phyloP scores from a whole-genome alignment of 2,797 vertebrate species.

The Scomberomorus guttatus region DNA sequence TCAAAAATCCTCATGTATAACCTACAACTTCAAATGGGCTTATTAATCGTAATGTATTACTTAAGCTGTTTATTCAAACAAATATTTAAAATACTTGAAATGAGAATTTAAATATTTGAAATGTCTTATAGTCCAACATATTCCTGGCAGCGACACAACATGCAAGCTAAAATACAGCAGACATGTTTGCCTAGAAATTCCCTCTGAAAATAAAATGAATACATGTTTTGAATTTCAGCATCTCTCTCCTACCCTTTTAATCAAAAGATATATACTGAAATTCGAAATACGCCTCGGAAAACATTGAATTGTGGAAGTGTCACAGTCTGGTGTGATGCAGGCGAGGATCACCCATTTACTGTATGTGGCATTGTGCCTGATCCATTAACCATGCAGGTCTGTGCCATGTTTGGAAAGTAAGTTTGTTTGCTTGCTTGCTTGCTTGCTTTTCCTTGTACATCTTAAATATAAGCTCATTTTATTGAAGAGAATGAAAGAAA shows the following conservation, averaged over 20 bases:
- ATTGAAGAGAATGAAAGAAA: too few relatives aligned
- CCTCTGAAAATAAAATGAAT: neutral
- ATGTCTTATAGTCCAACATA: neutral
- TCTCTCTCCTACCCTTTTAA: neutral
- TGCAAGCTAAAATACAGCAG: neutral
- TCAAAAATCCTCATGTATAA: neutral
- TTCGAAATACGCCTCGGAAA: neutral
- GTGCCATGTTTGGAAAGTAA: too few relatives aligned
- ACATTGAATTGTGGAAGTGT: neutral
- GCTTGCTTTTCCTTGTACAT: too few relatives aligned
- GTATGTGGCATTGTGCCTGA: too few relatives aligned
- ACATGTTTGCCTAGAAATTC: neutral
- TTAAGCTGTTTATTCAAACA: neutral
- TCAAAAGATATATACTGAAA: neutral
- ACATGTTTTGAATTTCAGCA: neutral
- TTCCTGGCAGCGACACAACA: slow-evolving; percentile 2
- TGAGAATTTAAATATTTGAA: too few relatives aligned
- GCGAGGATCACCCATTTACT: neutral
- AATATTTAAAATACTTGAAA: too few relatives aligned
- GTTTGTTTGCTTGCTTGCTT: too few relatives aligned
- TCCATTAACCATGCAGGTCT: too few relatives aligned
- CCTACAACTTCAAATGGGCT: neutral
- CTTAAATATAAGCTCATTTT: too few relatives aligned
- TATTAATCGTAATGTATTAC: neutral
- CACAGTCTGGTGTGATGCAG: neutral